Evolutionary conservation across 2,797 vertebrate genomes (phyloP), one percentile per base, ranked within the genome.

Genomic region (Typhlichthys eigenmanni): DNA sequence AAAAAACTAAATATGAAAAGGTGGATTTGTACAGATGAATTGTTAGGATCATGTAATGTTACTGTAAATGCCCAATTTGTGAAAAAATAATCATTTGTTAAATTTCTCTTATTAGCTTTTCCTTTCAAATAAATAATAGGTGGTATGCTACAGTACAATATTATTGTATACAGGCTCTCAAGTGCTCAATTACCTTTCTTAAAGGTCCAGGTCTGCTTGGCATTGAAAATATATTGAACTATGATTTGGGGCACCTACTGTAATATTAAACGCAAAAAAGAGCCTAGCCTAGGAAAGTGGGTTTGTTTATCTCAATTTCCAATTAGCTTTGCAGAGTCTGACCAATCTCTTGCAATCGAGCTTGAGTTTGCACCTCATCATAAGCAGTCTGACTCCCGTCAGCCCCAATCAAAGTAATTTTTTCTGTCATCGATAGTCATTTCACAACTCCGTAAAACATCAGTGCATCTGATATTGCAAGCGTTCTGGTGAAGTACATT

Each of bases 371-470:
- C 80, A 73, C 80, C 78, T 81, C 85, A 91, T 89, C 88, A 86
- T 74, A 66, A 57, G 69, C 78, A 75, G 79, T 78, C 80, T 84
- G 84, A 60, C 82, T 82, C 66, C 77, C 74, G 81, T 85, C 83
- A 72, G 70, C 69, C 61, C 78, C 77, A 89, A 89, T 89, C 88
- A 57, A 12, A 68, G 67, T 74, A 74, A 62, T 78, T 83, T 87
- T 88, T 88, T 80, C 74, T 82, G 85, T 81, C 86, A 83, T 82
- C 75, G 78, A 78, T 69, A 72, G 83, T 86, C 83, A 83, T 86
- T 80, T 81, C 79, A 67, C 68, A 68, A 72, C 74, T 74, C 88
- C 78, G 64, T 78, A 82, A 82, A 72, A 84, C 72, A 58, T 69
- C 68, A 43, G 12, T 55, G 72, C 62, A 59, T 83, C 68, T 59